Evolutionary conservation across 2,888 invertebrate genomes (phyloP).

Genomic region (Andrena bicolor): DNA sequence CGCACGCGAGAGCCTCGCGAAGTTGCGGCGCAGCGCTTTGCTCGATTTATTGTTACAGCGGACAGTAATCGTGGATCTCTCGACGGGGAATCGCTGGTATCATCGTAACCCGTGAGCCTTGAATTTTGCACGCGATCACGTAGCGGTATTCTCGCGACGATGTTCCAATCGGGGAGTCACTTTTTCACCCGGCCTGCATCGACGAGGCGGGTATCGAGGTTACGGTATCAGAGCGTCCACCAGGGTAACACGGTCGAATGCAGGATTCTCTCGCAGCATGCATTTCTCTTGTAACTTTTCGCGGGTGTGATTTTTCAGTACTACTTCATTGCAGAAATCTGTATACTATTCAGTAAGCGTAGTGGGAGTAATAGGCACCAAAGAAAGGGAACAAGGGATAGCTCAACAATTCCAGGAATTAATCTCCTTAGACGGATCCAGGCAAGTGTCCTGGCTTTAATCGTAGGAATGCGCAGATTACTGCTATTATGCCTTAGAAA

Average conservation of each 20-base stretch:
- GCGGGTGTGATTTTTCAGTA: neutral
- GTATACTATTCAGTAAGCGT: neutral
- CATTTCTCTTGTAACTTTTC: neutral
- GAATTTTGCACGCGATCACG: conserved; percentile 22
- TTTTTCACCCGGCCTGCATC: neutral
- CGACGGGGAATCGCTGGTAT: neutral
- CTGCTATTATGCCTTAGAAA: conserved; percentile 4
- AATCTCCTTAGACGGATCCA: neutral
- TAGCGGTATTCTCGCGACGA: neutral
- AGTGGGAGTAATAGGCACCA: neutral
- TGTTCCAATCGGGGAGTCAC: neutral
- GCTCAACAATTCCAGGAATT: conserved; percentile 1
- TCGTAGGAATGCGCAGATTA: conserved; percentile 5
- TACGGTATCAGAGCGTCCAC: neutral
- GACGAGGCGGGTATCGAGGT: neutral
- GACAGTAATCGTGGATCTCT: neutral
- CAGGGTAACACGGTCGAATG: neutral
- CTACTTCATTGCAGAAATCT: neutral
- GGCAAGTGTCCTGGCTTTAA: conserved; percentile 7
- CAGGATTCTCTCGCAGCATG: neutral
- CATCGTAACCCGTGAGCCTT: conserved; percentile 10
- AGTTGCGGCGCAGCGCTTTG: neutral
- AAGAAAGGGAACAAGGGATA: neutral
- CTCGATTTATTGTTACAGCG: conserved; percentile 43
- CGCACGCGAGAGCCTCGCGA: conserved; percentile 28